phyloP scores from a whole-genome alignment of 2,797 vertebrate species.

The Gallinago solitaria region DNA sequence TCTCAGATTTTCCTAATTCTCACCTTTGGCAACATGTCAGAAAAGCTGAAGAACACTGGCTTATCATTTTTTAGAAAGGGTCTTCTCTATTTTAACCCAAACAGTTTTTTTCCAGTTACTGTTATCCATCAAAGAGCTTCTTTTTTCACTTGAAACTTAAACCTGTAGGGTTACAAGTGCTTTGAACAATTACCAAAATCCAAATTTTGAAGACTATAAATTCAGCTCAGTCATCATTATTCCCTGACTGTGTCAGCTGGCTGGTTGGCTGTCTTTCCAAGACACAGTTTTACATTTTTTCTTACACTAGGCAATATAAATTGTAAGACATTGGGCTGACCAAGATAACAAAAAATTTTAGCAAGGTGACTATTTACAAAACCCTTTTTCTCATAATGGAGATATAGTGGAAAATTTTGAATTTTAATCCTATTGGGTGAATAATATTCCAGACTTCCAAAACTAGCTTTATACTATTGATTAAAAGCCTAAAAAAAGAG shows the following conservation, averaged over 20 bases:
- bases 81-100: not conserved
- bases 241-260: not conserved
- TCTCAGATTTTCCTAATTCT: not conserved
- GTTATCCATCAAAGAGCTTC: not conserved
- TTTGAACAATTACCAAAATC: not conserved
- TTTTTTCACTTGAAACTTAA: not conserved
- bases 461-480: not conserved
- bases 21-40: not conserved
- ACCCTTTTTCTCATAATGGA: not conserved
- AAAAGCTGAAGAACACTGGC: not conserved
- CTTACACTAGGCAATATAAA: not conserved
- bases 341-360: not conserved
- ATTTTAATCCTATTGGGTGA: not conserved
- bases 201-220: not conserved
- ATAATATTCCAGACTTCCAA: not conserved
- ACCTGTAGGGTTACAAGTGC: not conserved
- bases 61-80: not conserved
- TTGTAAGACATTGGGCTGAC: not conserved
- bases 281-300: not conserved
- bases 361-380: not conserved
- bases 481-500: not conserved
- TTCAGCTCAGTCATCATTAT: not conserved
- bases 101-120: not conserved
- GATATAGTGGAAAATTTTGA: not conserved
- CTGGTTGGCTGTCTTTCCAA: not conserved